Evolutionary conservation across 2,113 vertebrate genomes (phyloP).

Genomic region (Alligator sinensis): DNA sequence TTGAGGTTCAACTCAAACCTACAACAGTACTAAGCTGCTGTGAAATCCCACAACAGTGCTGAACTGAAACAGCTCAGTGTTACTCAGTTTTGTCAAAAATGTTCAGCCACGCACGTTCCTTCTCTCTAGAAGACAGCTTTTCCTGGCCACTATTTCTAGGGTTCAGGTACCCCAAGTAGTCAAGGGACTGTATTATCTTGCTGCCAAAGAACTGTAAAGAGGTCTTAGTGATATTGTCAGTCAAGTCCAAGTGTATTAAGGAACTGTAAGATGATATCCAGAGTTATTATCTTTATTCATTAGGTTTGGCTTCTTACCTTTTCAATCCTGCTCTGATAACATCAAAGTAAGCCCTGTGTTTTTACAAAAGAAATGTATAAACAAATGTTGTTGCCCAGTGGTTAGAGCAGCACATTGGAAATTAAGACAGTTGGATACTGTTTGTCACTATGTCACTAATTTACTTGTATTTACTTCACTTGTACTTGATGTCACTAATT

Average conservation of each 20-base stretch:
- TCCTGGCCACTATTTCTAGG: not conserved
- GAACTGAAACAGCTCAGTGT: not conserved
- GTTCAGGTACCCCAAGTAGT: not conserved
- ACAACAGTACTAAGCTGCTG: not conserved
- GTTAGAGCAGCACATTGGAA: not conserved
- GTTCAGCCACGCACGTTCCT: not conserved
- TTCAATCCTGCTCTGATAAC: not conserved
- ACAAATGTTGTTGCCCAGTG: not conserved
- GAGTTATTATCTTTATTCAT: not conserved
- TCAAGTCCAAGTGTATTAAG: not conserved
- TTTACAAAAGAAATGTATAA: not conserved
- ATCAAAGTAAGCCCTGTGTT: not conserved
- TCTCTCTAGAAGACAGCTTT: not conserved
- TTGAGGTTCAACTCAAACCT: not conserved
- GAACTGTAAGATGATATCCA: too few species aligned
- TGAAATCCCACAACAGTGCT: not conserved
- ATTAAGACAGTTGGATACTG: not conserved
- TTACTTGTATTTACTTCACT: not conserved
- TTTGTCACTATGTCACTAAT: not conserved
- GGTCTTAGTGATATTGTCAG: not conserved
- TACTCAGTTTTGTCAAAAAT: not conserved
- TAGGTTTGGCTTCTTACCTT: not conserved
- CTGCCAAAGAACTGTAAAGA: not conserved
- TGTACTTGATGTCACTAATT: not conserved
- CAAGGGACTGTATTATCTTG: not conserved